Conservation (phyloP, 2,113 vertebrate species). For the Oxygymnocypris stewartii region DNA sequence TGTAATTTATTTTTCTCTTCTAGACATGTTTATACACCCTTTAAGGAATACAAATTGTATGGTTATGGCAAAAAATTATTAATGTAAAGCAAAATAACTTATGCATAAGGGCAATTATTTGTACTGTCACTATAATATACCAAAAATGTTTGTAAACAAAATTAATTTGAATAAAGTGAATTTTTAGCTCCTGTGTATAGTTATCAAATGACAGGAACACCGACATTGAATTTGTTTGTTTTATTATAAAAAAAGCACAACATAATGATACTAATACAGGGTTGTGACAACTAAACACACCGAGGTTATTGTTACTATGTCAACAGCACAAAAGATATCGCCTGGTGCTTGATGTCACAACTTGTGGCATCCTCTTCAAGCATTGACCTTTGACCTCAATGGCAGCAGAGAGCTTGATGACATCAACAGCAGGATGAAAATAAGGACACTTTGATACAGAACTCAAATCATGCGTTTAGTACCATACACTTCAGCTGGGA, state of each 20-base stretch:
- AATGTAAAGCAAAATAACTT: not conserved
- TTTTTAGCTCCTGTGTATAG: not conserved
- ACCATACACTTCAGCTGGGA: not conserved
- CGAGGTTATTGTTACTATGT: not conserved
- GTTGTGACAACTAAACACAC: constrained; percentile 9
- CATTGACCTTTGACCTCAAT: constrained; percentile 19
- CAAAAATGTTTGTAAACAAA: not conserved
- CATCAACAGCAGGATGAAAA: not conserved
- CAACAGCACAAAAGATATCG: constrained; percentile 52
- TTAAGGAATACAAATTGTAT: not conserved
- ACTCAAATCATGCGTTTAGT: constrained; percentile 2
- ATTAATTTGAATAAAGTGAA: not conserved
- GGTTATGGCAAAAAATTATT: not conserved
- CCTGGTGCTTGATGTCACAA: constrained; percentile 17
- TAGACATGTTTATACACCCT: not conserved
- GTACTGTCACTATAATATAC: not conserved
- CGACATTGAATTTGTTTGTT: not conserved
- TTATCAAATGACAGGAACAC: not conserved
- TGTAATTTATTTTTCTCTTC: not conserved
- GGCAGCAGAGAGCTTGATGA: not conserved
- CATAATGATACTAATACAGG: not conserved
- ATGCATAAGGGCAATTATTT: not conserved
- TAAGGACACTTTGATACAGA: constrained; percentile 37
- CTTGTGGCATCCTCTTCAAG: constrained; percentile 23
- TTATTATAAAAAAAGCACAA: constrained; percentile 22